Base-by-base conservation (phyloP, 1,140 invertebrate species). In the Macrostomum lignano region DNA sequence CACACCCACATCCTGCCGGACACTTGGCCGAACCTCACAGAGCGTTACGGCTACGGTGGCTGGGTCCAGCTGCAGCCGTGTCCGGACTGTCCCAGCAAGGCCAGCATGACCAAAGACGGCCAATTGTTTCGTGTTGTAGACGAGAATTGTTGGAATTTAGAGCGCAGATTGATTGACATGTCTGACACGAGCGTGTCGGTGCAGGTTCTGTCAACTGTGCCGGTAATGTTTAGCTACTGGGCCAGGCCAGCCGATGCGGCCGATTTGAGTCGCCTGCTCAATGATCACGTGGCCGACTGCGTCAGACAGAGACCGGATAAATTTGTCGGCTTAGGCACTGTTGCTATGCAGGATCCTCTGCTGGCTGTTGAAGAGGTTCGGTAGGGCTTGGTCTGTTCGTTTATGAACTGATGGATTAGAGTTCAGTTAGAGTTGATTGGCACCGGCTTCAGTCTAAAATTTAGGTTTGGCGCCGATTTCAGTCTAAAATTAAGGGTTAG, bases 1-100 rank as follows among this genome's bases (percentile, higher is more conserved):
- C 65, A 67, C 42, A 63, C 58, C 13, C 65, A 67, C 42, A 65
- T 67, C 44, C 45, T 67, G 25, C 65, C 65, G 3, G 46, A 52
- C 31, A 45, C 36, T 17, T 65, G 64, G 58, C 65, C 66, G 3
- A 52, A 67, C 42, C 48, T 67, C 20, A 56, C 55, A 43, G 43
- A 66, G 52, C 64, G 58, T 11, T 68, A 65, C 45, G 66, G 66
- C 9, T 68, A 67, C 40, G 59, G 58, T 2, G 67, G 66, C 11
- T 68, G 63, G 50, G 44, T 68, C 3, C 51, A 58, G 31, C 44
- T 69, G 28, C 43, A 64, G 17, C 52, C 63, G 37, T 46, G 47
- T 14, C 49, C 44, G 37, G 39, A 45, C n/a, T 26, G 40, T 39
- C n/a, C 38, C 30, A 48, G 47, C 0, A 51, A 48, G 33, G 60